Conservation (phyloP, 2,888 invertebrate species). For the Pediacus dermestoides region DNA sequence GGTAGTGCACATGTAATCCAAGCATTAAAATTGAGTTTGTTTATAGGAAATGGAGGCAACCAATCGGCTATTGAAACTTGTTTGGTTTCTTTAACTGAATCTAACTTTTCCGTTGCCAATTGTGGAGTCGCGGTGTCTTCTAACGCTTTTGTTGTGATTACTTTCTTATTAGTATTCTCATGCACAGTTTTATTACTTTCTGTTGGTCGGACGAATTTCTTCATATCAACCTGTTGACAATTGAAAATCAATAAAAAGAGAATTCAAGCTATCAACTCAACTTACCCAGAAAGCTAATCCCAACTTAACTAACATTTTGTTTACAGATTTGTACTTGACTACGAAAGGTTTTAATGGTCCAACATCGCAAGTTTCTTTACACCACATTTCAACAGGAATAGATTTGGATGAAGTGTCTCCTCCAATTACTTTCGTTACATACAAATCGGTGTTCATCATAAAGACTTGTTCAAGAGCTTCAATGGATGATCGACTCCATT, state of each 20-base stretch:
- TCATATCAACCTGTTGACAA: too few species aligned
- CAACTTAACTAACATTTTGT: constrained; percentile 60
- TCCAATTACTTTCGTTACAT: constrained; percentile 52
- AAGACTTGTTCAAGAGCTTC: constrained; percentile 52
- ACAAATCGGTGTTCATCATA: constrained; percentile 52
- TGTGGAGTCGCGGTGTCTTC: too few species aligned
- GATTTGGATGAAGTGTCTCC: constrained; percentile 20
- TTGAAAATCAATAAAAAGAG: too few species aligned
- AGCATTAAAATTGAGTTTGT: constrained; percentile 55
- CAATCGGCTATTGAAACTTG: constrained; percentile 52
- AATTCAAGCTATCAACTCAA: too few species aligned
- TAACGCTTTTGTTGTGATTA: too few species aligned
- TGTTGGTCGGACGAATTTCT: constrained; percentile 3
- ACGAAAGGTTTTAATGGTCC: constrained; percentile 65
- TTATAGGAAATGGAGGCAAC: constrained; percentile 57
- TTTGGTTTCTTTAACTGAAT: constrained; percentile 15
- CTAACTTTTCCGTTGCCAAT: too few species aligned
- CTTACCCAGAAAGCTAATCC: constrained; percentile 57
- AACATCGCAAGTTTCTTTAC: constrained; percentile 56
- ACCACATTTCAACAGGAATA: constrained; percentile 38
- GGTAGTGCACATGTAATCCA: constrained; percentile 62
- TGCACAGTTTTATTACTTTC: constrained; percentile 42
- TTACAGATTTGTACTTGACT: constrained; percentile 64
- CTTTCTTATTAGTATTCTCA: too few species aligned
- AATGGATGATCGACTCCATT: constrained; percentile 61